Evolutionary conservation across 2,888 invertebrate genomes (phyloP).

Genomic region (Arrhopalites spinosus): DNA sequence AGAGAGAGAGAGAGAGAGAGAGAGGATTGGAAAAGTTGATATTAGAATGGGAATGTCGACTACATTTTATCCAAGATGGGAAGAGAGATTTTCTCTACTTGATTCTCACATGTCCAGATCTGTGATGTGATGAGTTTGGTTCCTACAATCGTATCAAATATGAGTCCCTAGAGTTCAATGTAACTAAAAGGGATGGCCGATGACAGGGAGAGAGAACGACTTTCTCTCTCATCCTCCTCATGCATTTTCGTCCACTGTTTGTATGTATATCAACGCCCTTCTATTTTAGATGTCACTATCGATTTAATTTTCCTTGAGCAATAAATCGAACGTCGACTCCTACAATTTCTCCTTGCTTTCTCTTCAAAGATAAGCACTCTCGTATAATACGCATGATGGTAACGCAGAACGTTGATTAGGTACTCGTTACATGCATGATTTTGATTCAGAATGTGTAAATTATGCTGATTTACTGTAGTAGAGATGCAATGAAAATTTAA

Average conservation of each 20-base stretch:
- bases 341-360: neutral
- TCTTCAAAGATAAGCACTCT: too few species aligned
- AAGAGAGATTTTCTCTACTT: slow-evolving; percentile 6
- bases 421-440: too few species aligned
- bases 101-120: slow-evolving; percentile 28
- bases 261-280: neutral
- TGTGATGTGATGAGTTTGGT: slow-evolving; percentile 41
- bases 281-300: neutral
- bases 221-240: slow-evolving; percentile 27
- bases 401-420: too few species aligned
- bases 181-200: slow-evolving; percentile 34
- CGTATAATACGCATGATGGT: too few species aligned
- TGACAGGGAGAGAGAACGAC: slow-evolving; percentile 35
- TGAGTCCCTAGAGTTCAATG: slow-evolving; percentile 37
- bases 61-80: slow-evolving; percentile 36
- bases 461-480: too few species aligned
- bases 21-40: slow-evolving; percentile 35
- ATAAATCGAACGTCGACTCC: slow-evolving; percentile 1
- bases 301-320: slow-evolving; percentile 19
- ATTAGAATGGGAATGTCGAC: slow-evolving; percentile 43
- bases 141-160: slow-evolving; percentile 36
- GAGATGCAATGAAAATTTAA: too few species aligned
- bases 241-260: slow-evolving; percentile 21
- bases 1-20: slow-evolving; percentile 12
- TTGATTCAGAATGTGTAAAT: too few species aligned